phyloP scores from a whole-genome alignment of 1,140 invertebrate species.

The Dreissena polymorpha region DNA sequence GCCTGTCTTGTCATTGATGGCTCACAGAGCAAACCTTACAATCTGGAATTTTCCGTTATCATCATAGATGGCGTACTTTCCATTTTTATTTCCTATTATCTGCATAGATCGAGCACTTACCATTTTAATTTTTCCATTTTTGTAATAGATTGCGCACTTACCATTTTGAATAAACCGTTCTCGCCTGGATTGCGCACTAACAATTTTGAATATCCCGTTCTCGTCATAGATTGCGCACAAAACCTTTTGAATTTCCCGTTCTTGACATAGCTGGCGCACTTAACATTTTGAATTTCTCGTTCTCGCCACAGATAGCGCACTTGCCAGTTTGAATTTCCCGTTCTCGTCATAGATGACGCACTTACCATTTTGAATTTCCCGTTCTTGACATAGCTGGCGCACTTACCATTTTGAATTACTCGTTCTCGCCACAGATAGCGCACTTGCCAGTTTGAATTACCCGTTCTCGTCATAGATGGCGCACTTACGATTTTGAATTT shows the following conservation, averaged over 20 bases:
- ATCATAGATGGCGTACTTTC: conserved; percentile 89
- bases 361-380: conserved; percentile 90
- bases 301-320: conserved; percentile 89
- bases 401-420: conserved; percentile 89
- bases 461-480: conserved; percentile 90
- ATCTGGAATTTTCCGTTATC: conserved; percentile 91
- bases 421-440: conserved; percentile 89
- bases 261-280: conserved; percentile 90
- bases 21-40: conserved; percentile 88
- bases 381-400: conserved; percentile 90
- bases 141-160: conserved; percentile 90
- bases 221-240: conserved; percentile 90
- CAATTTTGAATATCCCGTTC: conserved; percentile 89
- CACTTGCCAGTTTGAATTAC: conserved; percentile 89
- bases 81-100: conserved; percentile 90
- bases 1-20: conserved; percentile 89
- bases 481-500: conserved; percentile 90
- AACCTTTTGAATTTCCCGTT: conserved; percentile 90
- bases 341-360: conserved; percentile 86
- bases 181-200: conserved; percentile 91
- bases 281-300: conserved; percentile 89
- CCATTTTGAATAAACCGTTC: conserved; percentile 89
- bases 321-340: conserved; percentile 90
- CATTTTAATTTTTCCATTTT: conserved; percentile 90
- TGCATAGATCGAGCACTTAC: conserved; percentile 89